phyloP scores from a whole-genome alignment of 2,113 vertebrate species.

The Tupaia chinensis region DNA sequence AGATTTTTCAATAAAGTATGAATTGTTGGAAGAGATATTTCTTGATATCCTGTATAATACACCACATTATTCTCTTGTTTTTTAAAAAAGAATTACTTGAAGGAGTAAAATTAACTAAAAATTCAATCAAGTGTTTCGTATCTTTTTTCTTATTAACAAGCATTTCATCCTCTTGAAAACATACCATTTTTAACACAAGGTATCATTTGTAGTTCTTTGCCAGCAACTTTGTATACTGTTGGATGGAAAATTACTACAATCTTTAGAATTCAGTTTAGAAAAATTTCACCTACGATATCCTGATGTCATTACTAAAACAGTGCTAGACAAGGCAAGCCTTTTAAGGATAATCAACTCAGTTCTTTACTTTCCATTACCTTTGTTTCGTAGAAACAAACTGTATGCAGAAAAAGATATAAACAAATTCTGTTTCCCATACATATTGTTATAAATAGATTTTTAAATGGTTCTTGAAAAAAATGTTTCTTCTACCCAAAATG shows the following conservation, averaged over 20 bases:
- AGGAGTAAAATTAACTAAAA: slow-evolving; percentile 61
- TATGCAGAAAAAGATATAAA: slow-evolving; percentile 7
- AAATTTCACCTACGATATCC: slow-evolving; percentile 1
- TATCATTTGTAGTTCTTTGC: slow-evolving; percentile 15
- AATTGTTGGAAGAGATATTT: slow-evolving; percentile 18
- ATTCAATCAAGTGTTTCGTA: slow-evolving; percentile 45
- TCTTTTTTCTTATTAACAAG: slow-evolving; percentile 42
- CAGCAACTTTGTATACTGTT: not conserved
- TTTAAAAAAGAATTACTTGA: slow-evolving; percentile 42
- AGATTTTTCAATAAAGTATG: slow-evolving; percentile 49
- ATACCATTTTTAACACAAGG: slow-evolving; percentile 11
- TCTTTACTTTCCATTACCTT: slow-evolving; percentile 48
- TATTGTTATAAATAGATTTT: slow-evolving; percentile 35
- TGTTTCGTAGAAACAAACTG: not conserved
- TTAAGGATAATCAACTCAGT: slow-evolving; percentile 21
- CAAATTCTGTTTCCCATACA: slow-evolving; percentile 4
- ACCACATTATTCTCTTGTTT: slow-evolving; percentile 46
- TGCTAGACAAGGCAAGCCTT: not conserved
- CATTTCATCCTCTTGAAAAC: slow-evolving; percentile 35
- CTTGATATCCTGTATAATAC: slow-evolving; percentile 15
- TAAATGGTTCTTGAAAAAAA: slow-evolving; percentile 49
- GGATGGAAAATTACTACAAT: slow-evolving; percentile 38
- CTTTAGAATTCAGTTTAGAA: slow-evolving; percentile 48
- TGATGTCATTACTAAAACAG: slow-evolving; percentile 52
- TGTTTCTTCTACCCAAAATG: slow-evolving; percentile 48